Base-by-base conservation (phyloP, 1,140 invertebrate genomes). In the Bombus vancouverensis region DNA sequence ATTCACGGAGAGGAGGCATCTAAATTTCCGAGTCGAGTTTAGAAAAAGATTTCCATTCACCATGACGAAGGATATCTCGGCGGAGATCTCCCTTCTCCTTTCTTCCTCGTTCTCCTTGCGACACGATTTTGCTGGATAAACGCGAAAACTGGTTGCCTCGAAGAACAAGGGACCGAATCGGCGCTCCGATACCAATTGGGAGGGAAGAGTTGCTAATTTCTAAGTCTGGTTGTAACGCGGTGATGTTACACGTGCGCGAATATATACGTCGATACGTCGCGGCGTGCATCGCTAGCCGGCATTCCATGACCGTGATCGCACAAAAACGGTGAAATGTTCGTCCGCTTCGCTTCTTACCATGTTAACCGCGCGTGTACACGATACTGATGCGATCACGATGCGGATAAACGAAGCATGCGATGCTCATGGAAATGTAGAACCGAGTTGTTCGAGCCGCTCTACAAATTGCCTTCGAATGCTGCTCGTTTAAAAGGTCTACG, bases 101-200 rank as follows among this genome's bases (percentile, higher is more conserved):
- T 66, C 13, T 15, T 25, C 47, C 4, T 34, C 18, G 25, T 34
- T 68, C 15, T 34, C 6, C 25, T 37, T n/a, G 13, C n/a, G n/a
- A 66, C 62, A 66, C 62, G n/a, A 66, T 66, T 66, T n/a, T 22
- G 10, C 62, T 0, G 39, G 34, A 76, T 37, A 37, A 76, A 37
- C 42, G 83, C 86, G 91, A 89, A 73, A 92, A 92, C 91, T 91
- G 90, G 89, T 92, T 92, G 88, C 90, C 76, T 87, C 90, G 90
- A 90, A 90, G 89, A 88, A 65, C 87, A 57, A 10, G 32, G 22
- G 32, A 1, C 3, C 6, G 18, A 88, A 34, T 13, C 44, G 74
- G 22, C 72, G 59, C 53, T n/a, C 87, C 89, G 65, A 66, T 72
- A 83, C 32, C 83, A 37, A 77, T 77, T 42, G 2, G 2, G 6